A percentile compares a stretch with the other conserved stretches of the same genome.
Evolutionary conservation across 2,888 invertebrate species (phyloP).

Genomic region (Mamestra brassicae): DNA sequence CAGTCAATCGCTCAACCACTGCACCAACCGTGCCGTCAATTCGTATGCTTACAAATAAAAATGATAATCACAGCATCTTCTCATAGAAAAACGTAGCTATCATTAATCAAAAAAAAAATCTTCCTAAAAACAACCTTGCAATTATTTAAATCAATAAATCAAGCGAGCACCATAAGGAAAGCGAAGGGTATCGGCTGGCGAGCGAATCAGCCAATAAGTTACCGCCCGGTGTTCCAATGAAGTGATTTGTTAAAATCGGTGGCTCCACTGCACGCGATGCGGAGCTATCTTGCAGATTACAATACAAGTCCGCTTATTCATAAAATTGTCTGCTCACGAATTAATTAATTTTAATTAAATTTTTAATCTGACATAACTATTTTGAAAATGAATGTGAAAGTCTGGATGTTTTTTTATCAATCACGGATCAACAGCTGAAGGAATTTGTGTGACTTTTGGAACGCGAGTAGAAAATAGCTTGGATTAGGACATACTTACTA

Average conservation of each 20-base stretch:
- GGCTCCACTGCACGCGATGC: conserved; percentile 55
- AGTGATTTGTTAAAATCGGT: conserved; percentile 82
- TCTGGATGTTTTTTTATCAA: neutral
- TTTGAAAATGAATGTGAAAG: too few species aligned
- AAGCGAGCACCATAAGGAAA: conserved; percentile 64
- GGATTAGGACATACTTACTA: too few species aligned
- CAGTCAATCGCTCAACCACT: too few species aligned
- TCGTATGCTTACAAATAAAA: too few species aligned
- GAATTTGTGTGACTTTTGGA: neutral
- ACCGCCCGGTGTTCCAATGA: conserved; percentile 77
- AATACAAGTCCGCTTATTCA: neutral
- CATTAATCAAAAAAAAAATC: too few species aligned
- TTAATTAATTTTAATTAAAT: too few species aligned
- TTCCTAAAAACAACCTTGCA: too few species aligned
- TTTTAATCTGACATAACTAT: too few species aligned
- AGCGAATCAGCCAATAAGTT: conserved; percentile 81
- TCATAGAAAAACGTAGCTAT: too few species aligned
- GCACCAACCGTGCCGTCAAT: too few species aligned
- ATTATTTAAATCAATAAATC: conserved; percentile 62
- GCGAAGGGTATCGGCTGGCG: conserved; percentile 66
- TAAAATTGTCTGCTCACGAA: neutral
- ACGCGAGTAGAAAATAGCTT: too few species aligned
- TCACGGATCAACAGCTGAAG: neutral
- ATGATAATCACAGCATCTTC: too few species aligned
- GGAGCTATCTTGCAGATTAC: conserved; percentile 58